Percentiles rank a stretch among this genome's conserved stretches.
Conservation (phyloP, 2,888 invertebrate genomes). For the Agriotes lineatus region DNA sequence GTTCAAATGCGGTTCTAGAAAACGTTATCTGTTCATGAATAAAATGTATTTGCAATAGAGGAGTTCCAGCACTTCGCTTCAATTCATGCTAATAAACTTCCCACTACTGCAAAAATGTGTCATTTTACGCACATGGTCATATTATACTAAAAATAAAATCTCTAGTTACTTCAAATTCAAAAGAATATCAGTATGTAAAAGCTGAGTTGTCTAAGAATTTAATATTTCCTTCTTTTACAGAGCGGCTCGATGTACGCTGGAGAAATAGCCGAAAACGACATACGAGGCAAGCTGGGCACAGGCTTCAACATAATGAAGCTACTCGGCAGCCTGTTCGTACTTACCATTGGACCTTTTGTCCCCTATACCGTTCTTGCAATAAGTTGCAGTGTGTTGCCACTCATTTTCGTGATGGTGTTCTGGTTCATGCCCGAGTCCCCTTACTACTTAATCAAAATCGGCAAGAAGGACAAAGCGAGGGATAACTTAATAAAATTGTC, state of each 20-base stretch:
- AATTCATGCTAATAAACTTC: too few relatives aligned
- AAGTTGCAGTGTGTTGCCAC: conserved; percentile 57
- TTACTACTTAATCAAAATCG: conserved; percentile 61
- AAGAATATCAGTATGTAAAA: too few relatives aligned
- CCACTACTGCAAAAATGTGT: too few relatives aligned
- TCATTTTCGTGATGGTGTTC: conserved; percentile 61
- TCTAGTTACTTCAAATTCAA: too few relatives aligned
- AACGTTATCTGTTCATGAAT: too few relatives aligned
- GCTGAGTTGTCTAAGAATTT: too few relatives aligned
- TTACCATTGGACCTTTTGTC: conserved; percentile 62
- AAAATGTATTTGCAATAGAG: too few relatives aligned
- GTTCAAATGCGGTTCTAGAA: too few relatives aligned
- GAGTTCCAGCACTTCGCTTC: too few relatives aligned
- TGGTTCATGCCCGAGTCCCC: conserved; percentile 67
- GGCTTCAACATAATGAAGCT: conserved; percentile 63
- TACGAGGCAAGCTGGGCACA: conserved; percentile 64
- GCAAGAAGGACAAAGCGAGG: conserved; percentile 59
- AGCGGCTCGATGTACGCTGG: conserved; percentile 69
- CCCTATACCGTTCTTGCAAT: conserved; percentile 61
- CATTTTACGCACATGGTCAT: too few relatives aligned
- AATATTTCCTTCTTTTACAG: too few relatives aligned
- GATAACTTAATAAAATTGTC: conserved; percentile 53
- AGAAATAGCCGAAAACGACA: conserved; percentile 70
- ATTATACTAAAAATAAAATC: too few relatives aligned
- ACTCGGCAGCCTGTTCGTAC: conserved; percentile 62